These are phyloP conservation scores for Lasioglossum albipes DNA, from an alignment of 1,140 invertebrate genomes.

Conservation along the genomic window DNA sequence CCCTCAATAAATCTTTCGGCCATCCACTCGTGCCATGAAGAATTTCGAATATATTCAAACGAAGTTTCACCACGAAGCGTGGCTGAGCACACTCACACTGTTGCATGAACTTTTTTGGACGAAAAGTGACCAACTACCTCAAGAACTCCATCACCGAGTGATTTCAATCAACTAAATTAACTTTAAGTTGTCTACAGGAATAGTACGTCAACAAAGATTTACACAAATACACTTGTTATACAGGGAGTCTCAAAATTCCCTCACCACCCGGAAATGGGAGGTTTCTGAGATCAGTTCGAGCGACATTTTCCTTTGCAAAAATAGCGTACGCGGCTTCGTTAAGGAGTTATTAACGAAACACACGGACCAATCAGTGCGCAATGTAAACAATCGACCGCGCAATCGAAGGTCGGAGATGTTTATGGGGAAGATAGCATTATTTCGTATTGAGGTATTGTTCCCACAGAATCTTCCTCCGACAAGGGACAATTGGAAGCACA, in stretches of 20 bases:
- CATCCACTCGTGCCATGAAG: constrained; percentile 40
- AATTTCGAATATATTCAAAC: constrained; percentile 55
- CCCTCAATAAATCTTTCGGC: constrained; percentile 53
- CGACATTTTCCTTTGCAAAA: no score
- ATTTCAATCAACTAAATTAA: constrained; percentile 59
- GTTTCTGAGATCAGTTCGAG: no score
- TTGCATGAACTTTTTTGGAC: neutral
- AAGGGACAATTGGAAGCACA: neutral
- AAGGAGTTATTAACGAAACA: no score
- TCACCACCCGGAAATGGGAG: no score
- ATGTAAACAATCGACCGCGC: neutral
- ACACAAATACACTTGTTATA: no score
- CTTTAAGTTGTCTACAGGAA: constrained; percentile 25
- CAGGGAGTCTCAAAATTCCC: no score
- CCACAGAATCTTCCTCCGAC: neutral
- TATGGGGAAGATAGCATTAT: neutral
- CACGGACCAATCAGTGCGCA: no score
- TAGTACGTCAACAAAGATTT: no score
- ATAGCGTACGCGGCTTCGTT: no score
- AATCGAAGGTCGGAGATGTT: neutral
- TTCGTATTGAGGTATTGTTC: neutral
- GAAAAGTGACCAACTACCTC: constrained; percentile 21
- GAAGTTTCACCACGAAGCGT: constrained; percentile 30
- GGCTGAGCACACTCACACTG: neutral
- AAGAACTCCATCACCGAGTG: constrained; percentile 46